Evolutionary conservation across 2,797 vertebrate species (phyloP).

Genomic region (Setipinna tenuifilis): DNA sequence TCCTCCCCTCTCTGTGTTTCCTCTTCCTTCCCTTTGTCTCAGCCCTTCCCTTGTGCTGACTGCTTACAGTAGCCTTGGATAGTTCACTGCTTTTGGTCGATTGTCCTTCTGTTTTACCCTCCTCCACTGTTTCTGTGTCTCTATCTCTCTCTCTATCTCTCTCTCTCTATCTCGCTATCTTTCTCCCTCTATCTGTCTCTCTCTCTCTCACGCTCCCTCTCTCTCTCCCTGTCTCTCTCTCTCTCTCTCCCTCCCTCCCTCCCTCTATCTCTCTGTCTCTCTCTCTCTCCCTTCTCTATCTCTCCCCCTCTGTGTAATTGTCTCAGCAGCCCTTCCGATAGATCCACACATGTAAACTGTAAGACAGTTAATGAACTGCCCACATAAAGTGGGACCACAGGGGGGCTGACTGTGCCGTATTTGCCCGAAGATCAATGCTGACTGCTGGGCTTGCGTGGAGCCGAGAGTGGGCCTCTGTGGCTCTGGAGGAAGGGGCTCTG

Average conservation of each 20-base stretch:
- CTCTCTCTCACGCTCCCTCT: slow-evolving; percentile 35
- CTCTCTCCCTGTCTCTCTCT: slow-evolving; percentile 36
- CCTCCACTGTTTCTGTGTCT: background rate
- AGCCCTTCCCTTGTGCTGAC: too few relatives aligned
- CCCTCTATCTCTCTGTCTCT: background rate
- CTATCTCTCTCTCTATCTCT: background rate
- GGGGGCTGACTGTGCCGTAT: background rate
- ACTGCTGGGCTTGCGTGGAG: background rate
- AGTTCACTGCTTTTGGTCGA: too few relatives aligned
- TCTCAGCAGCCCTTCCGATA: background rate
- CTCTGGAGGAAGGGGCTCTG: background rate
- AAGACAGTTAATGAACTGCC: background rate
- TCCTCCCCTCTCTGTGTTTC: too few relatives aligned
- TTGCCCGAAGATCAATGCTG: background rate
- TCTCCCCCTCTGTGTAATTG: background rate
- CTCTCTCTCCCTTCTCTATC: background rate
- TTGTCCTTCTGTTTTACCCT: too few relatives aligned
- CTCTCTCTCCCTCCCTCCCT: background rate
- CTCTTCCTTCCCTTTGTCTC: too few relatives aligned
- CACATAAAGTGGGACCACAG: background rate
- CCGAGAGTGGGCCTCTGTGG: background rate
- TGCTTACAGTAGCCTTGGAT: too few relatives aligned
- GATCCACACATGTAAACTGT: background rate
- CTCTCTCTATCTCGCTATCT: background rate
- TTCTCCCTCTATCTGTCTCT: slow-evolving; percentile 12